phyloP scores from a whole-genome alignment of 2,797 vertebrate species.

The Petrocephalus sullivani region DNA sequence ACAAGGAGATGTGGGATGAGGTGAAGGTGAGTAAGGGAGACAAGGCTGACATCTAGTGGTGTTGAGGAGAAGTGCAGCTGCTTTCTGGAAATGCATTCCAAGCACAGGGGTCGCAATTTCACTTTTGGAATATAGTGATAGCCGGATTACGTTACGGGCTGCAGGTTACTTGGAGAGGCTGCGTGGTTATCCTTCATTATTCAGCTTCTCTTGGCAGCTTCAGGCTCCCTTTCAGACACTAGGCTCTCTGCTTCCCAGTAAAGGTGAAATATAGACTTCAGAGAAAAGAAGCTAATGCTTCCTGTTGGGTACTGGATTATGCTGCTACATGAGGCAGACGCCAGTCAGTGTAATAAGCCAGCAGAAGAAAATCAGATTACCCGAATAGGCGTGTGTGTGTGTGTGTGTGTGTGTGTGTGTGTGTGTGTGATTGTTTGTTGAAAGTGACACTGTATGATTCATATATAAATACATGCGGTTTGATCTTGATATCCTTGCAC shows the following conservation, averaged over 20 bases:
- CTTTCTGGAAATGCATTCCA: background rate
- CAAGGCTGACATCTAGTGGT: constrained; percentile 45
- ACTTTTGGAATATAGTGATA: background rate
- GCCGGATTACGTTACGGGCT: background rate
- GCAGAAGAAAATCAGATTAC: background rate
- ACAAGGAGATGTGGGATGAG: constrained; percentile 94
- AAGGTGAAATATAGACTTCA: background rate
- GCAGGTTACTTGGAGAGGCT: background rate
- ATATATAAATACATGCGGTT: background rate
- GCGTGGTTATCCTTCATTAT: background rate
- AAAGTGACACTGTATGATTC: background rate
- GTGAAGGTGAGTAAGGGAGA: constrained; percentile 77
- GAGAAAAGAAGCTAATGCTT: background rate
- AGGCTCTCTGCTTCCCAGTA: background rate
- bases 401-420: too few species aligned
- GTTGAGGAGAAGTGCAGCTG: constrained; percentile 18
- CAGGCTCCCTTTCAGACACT: background rate
- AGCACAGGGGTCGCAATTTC: background rate
- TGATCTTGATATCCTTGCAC: background rate
- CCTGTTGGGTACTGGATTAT: background rate
- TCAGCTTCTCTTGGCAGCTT: background rate
- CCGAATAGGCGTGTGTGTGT: background rate
- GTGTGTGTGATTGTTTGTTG: background rate
- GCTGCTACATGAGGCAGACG: background rate
- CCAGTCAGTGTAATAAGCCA: background rate